These are phyloP conservation scores for Peromyscus attwateri DNA, from an alignment of 2,797 vertebrate genomes.

Conservation along the genomic window DNA sequence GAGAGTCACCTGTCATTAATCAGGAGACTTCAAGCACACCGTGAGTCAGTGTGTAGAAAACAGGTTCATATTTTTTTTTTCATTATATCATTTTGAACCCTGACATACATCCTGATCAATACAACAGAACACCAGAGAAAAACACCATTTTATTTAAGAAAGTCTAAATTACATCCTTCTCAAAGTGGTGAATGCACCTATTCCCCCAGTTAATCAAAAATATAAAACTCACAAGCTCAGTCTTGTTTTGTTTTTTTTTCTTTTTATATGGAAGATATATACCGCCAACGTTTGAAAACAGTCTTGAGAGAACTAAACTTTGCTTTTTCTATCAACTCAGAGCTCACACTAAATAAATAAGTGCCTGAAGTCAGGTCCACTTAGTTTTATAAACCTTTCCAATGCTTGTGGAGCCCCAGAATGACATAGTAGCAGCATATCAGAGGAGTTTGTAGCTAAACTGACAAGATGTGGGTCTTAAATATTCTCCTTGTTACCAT, in stretches of 20 bases:
- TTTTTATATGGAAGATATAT: background rate
- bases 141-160: background rate
- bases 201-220: slow-evolving; percentile 17
- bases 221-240: background rate
- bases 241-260: background rate
- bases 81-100: background rate
- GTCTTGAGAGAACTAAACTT: background rate
- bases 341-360: background rate
- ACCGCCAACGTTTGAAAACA: background rate
- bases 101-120: background rate
- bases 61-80: background rate
- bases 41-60: background rate
- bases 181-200: background rate
- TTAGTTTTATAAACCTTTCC: background rate
- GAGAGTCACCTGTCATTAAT: background rate
- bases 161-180: background rate
- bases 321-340: background rate
- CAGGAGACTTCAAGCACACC: background rate
- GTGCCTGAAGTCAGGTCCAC: background rate
- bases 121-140: background rate
- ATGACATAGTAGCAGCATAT: background rate
- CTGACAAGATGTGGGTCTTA: background rate
- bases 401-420: background rate
- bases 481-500: background rate
- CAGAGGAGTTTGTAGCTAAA: background rate